A percentile compares a stretch with the other conserved stretches of the same genome.
Evolutionary conservation across 2,888 invertebrate genomes (phyloP).

Genomic region (Scaeva pyrastri): DNA sequence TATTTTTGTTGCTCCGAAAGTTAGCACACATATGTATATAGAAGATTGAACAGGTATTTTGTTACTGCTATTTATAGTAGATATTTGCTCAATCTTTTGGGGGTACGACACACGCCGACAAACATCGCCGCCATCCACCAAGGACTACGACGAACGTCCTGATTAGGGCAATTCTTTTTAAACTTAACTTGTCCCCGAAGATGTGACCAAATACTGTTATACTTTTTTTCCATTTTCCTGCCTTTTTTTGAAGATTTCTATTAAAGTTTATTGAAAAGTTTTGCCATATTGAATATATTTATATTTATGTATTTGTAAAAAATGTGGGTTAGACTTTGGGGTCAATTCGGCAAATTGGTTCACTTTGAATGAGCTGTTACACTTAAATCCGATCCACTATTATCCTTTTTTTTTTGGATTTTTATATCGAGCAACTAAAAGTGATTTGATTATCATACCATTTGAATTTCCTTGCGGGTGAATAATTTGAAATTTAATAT

Average conservation of each 20-base stretch:
- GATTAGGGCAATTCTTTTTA: constrained; percentile 27
- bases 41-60: constrained; percentile 41
- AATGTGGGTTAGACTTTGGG: background rate
- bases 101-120: background rate
- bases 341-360: constrained; percentile 18
- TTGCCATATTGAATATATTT: constrained; percentile 2
- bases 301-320: too few relatives aligned
- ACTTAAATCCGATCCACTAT: constrained; percentile 18
- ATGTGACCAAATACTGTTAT: constrained; percentile 27
- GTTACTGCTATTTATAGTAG: constrained; percentile 5
- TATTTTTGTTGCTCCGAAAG: too few relatives aligned
- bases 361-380: constrained; percentile 25
- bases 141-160: background rate
- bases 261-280: constrained; percentile 32
- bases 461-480: background rate
- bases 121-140: too few relatives aligned
- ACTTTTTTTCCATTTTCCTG: background rate
- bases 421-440: background rate
- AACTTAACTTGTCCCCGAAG: constrained; percentile 34
- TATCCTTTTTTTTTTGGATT: constrained; percentile 4
- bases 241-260: constrained; percentile 6
- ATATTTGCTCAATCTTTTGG: constrained; percentile 10
- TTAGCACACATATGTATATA: background rate
- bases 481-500: background rate
- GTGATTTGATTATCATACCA: constrained; percentile 3